Conservation (phyloP, 2,113 vertebrate species). For the Cynopterus brachyotis region DNA sequence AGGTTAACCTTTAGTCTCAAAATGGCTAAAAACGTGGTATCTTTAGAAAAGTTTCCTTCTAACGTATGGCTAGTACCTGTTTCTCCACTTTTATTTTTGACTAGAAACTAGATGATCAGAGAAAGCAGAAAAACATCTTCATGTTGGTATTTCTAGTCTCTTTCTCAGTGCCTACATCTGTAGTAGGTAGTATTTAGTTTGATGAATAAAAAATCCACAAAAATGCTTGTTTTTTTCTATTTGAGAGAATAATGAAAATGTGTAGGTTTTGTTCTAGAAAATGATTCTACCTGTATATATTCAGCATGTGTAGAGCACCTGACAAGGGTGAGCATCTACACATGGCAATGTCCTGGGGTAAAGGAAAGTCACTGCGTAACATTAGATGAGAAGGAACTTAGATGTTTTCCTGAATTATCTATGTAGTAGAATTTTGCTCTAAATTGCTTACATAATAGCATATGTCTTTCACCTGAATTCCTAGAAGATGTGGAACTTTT, state of each 20-base stretch:
- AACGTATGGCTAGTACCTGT: not conserved
- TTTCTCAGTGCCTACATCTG: not conserved
- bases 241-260: not conserved
- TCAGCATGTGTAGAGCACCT: not conserved
- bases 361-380: not conserved
- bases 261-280: not conserved
- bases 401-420: not conserved
- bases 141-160: not conserved
- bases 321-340: fast-evolving
- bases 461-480: not conserved
- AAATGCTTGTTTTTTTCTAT: constrained; percentile 14
- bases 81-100: not conserved
- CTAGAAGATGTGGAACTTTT: not conserved
- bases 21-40: not conserved
- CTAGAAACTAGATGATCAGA: not conserved
- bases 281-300: not conserved
- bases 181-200: not conserved
- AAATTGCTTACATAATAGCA: not conserved
- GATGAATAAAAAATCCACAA: not conserved
- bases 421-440: not conserved
- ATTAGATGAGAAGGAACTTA: not conserved
- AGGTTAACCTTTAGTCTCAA: not conserved
- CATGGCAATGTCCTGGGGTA: not conserved
- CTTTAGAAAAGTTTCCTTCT: not conserved
- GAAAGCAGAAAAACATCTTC: not conserved